Conservation (phyloP, 2,113 vertebrate species). For the Atherinomorus stipes region DNA sequence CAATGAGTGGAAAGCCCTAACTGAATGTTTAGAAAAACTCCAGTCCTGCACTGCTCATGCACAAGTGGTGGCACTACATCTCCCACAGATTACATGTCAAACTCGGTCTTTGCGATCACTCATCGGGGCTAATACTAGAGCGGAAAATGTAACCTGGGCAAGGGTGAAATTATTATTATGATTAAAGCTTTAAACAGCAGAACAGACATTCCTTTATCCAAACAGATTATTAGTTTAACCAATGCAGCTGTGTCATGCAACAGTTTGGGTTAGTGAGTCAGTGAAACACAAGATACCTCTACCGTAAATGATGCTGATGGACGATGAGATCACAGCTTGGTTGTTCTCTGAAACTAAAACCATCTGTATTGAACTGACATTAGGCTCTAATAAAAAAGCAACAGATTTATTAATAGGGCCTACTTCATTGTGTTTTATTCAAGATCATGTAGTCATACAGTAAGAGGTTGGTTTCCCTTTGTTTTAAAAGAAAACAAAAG, state of each 20-base stretch:
- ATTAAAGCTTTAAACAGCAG: background rate
- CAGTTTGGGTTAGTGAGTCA: constrained; percentile 26
- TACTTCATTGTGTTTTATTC: too few relatives aligned
- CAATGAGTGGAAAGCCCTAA: constrained; percentile 1
- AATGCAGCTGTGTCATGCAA: background rate
- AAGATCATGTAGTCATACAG: too few relatives aligned
- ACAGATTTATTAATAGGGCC: background rate
- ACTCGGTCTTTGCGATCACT: constrained; percentile 5
- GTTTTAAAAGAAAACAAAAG: background rate
- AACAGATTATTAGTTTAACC: constrained; percentile 41
- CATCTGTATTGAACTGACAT: constrained; percentile 12
- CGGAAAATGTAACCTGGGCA: background rate
- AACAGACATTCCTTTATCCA: constrained; percentile 18
- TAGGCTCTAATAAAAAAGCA: background rate
- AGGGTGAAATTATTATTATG: background rate
- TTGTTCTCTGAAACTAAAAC: constrained; percentile 15
- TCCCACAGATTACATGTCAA: constrained; percentile 5
- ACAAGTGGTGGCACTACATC: background rate
- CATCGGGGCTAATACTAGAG: background rate
- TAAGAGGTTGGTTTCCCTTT: background rate
- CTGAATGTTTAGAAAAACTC: background rate
- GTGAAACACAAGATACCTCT: constrained; percentile 9
- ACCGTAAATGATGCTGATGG: constrained; percentile 26
- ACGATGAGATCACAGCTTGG: constrained; percentile 55
- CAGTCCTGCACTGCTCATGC: background rate